Conservation (phyloP, 1,140 invertebrate genomes). For the Halesus radiatus region DNA sequence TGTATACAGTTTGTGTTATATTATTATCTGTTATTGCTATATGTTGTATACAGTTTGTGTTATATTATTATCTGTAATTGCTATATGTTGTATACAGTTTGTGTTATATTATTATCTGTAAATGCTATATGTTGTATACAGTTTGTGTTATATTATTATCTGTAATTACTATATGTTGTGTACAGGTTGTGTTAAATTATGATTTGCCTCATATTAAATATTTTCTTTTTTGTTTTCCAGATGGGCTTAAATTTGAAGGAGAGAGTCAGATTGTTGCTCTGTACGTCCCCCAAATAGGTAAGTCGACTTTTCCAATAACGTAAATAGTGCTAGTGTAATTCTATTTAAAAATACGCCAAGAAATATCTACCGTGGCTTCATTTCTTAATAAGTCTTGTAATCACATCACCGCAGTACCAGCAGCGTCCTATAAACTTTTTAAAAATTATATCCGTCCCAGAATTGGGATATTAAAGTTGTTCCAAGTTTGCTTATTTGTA, state of each 20-base stretch:
- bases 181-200: too few relatives aligned
- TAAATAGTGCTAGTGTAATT: too few relatives aligned
- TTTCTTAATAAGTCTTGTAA: not conserved
- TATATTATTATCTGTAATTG: too few relatives aligned
- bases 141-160: too few relatives aligned
- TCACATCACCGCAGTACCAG: not conserved
- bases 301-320: not conserved
- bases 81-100: too few relatives aligned
- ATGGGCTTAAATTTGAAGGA: constrained; percentile 18
- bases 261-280: not conserved
- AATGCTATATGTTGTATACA: too few relatives aligned
- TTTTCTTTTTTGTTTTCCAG: not conserved
- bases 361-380: not conserved
- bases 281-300: not conserved
- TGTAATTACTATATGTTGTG: too few relatives aligned
- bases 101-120: too few relatives aligned
- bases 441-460: not conserved
- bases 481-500: constrained; percentile 24
- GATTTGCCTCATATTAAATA: too few relatives aligned
- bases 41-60: too few relatives aligned
- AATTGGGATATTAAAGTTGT: not conserved
- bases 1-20: too few relatives aligned
- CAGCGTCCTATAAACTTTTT: not conserved
- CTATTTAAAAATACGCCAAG: not conserved
- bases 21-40: too few relatives aligned